A percentile compares a stretch with the other conserved stretches of the same genome.
phyloP scores from a whole-genome alignment of 23 tunicate species.

The Botrylloides violaceus region DNA sequence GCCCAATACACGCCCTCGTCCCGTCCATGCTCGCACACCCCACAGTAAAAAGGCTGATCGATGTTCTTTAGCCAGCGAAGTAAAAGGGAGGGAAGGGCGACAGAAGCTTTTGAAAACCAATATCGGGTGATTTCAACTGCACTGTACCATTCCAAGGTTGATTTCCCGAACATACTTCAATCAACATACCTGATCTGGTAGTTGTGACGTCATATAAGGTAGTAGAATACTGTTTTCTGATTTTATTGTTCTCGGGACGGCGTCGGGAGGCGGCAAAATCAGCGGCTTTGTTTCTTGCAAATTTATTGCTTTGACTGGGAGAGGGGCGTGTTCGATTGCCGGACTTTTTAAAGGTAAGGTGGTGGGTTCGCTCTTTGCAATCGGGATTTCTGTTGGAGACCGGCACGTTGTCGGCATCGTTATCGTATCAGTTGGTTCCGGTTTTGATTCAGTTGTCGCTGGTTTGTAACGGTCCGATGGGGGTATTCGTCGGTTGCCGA shows the following conservation, averaged over 20 bases:
- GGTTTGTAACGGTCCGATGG: constrained; percentile 37
- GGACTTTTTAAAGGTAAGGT: background rate
- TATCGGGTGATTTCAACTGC: no score
- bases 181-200: no score
- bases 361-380: background rate
- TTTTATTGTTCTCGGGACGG: background rate
- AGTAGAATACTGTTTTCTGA: constrained; percentile 5
- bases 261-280: background rate
- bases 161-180: no score
- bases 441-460: background rate
- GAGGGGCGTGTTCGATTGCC: background rate
- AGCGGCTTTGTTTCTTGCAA: constrained; percentile 10
- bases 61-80: no score
- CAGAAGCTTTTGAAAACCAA: no score
- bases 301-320: background rate
- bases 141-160: no score
- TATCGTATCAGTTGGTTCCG: background rate
- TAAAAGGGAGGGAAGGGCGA: no score
- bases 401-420: constrained; percentile 6
- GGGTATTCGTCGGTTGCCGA: constrained; percentile 44
- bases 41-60: no score
- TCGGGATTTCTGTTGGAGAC: constrained; percentile 8
- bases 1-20: no score
- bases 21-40: no score
- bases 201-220: no score